These are phyloP conservation scores for Willowsia nigromaculata DNA, from an alignment of 2,888 invertebrate species.

Conservation along the genomic window DNA sequence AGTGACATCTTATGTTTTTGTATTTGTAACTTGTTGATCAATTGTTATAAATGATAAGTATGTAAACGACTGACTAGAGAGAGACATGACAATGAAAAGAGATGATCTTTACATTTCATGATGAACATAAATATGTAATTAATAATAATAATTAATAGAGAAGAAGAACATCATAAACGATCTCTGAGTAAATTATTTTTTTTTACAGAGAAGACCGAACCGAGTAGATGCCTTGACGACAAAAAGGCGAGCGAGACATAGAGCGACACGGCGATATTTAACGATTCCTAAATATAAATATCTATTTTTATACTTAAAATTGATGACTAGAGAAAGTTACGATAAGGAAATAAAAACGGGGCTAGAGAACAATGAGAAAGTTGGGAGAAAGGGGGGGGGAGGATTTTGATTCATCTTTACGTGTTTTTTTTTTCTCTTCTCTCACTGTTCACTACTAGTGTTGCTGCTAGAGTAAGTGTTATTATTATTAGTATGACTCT, in stretches of 20 bases:
- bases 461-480: slow-evolving; percentile 1
- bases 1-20: background rate
- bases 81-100: background rate
- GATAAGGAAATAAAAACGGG: no score
- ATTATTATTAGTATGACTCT: background rate
- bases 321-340: background rate
- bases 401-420: no score
- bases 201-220: background rate
- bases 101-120: background rate
- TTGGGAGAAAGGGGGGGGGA: no score
- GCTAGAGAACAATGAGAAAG: no score
- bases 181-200: background rate
- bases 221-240: background rate
- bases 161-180: no score
- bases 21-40: background rate
- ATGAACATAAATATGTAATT: background rate
- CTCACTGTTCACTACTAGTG: slow-evolving; percentile 33
- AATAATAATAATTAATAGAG: background rate
- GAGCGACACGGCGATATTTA: slow-evolving; percentile 18
- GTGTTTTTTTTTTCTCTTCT: no score
- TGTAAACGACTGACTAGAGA: background rate
- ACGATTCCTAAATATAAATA: background rate
- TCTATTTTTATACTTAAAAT: background rate
- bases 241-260: slow-evolving; percentile 22
- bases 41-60: no score